These are phyloP conservation scores for Bothrops jararaca DNA, from an alignment of 2,113 vertebrate genomes.

Conservation along the genomic window DNA sequence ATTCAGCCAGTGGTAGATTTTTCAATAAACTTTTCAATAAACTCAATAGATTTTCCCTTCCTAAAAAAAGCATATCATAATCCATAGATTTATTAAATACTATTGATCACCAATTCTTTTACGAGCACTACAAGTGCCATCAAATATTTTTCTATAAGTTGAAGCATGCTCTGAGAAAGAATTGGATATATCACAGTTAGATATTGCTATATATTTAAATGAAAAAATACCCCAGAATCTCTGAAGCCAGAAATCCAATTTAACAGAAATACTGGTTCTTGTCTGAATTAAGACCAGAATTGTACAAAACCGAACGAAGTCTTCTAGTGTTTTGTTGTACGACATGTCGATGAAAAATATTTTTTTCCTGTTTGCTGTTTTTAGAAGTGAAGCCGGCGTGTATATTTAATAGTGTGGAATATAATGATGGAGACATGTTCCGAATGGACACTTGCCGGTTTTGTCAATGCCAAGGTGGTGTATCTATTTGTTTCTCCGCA, in stretches of 20 bases:
- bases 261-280: background rate
- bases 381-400: slow-evolving; percentile 85
- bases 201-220: background rate
- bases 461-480: slow-evolving; percentile 85
- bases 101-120: background rate
- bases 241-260: background rate
- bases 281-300: background rate
- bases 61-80: background rate
- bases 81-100: background rate
- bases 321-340: background rate
- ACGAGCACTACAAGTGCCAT: background rate
- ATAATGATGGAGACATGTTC: slow-evolving; percentile 84
- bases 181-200: background rate
- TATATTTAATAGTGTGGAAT: slow-evolving; percentile 81
- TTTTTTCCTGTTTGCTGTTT: slow-evolving; percentile 32
- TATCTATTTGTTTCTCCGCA: slow-evolving; percentile 85
- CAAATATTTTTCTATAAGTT: background rate
- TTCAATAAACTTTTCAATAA: background rate
- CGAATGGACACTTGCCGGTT: slow-evolving; percentile 87
- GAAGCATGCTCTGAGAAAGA: background rate
- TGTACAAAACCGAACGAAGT: background rate
- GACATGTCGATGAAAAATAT: background rate
- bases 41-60: background rate
- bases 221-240: background rate
- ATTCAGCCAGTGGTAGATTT: background rate